A percentile compares a stretch with the other conserved stretches of the same genome.
Evolutionary conservation across 2,113 vertebrate genomes (phyloP).

Genomic region (Dunckerocampus dactyliophorus): DNA sequence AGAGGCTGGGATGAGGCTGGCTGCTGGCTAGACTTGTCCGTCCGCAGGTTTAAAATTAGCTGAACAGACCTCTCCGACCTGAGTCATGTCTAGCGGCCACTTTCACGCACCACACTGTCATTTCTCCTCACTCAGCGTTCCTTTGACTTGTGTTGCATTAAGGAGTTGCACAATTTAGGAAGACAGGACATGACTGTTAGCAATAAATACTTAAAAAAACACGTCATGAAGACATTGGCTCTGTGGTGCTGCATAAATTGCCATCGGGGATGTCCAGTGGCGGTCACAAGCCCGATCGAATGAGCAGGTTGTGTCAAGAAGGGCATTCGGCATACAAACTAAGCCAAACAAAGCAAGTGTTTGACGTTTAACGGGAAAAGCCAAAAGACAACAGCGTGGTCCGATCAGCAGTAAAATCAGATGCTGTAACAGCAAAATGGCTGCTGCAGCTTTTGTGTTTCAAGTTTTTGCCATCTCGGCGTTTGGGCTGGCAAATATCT

Average conservation of each 20-base stretch:
- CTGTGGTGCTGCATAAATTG: not conserved
- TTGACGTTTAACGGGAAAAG: too few species aligned
- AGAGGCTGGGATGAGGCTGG: constrained; percentile 52
- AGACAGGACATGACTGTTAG: not conserved
- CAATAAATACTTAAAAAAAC: not conserved
- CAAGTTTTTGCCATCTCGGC: constrained; percentile 52
- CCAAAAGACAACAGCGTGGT: too few species aligned
- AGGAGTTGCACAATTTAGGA: constrained; percentile 7
- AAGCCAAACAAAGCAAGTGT: too few species aligned
- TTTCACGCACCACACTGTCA: constrained; percentile 40
- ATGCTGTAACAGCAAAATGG: too few species aligned
- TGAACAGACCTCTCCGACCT: constrained; percentile 41
- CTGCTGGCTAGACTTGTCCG: constrained; percentile 67
- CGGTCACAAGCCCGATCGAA: too few species aligned
- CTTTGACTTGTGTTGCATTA: not conserved
- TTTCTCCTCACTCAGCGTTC: constrained; percentile 27
- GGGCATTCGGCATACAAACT: too few species aligned
- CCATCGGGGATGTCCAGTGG: too few species aligned
- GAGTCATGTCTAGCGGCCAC: constrained; percentile 26
- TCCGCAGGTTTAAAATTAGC: constrained; percentile 77
- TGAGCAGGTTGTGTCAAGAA: too few species aligned
- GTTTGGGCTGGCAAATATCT: constrained; percentile 1
- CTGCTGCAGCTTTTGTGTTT: too few species aligned
- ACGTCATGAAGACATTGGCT: not conserved
- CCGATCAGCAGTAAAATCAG: too few species aligned